These are phyloP conservation scores for Tragelaphus buxtoni DNA, from an alignment of 2,113 vertebrate species.

Conservation along the genomic window DNA sequence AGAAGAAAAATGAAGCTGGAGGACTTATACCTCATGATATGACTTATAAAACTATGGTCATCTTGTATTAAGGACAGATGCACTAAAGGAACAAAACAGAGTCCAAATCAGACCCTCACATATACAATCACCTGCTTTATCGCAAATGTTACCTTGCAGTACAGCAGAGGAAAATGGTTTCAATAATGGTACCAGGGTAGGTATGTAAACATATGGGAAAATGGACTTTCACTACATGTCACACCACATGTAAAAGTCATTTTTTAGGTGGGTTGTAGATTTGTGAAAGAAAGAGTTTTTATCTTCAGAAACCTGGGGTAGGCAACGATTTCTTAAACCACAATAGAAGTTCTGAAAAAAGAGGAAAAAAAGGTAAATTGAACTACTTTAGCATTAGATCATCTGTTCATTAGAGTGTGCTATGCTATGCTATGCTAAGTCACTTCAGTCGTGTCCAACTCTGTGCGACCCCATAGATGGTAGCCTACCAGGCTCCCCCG, in stretches of 20 bases:
- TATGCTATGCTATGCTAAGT: too few species aligned
- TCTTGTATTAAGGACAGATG: not conserved
- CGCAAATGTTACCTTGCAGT: not conserved
- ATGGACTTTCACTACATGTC: not conserved
- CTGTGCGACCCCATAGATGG: too few species aligned
- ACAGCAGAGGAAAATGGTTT: not conserved
- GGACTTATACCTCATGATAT: too few species aligned
- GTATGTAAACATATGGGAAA: not conserved
- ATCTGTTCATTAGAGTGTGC: not conserved
- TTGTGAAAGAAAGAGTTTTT: not conserved
- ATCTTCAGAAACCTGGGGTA: not conserved
- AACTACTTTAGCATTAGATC: not conserved
- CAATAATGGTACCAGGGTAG: not conserved
- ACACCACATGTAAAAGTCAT: not conserved
- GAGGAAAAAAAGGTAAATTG: not conserved
- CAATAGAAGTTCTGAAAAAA: not conserved
- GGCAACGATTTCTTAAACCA: not conserved
- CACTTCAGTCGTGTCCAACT: too few species aligned
- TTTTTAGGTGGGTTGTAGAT: not conserved
- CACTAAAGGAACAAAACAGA: not conserved
- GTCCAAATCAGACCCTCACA: not conserved
- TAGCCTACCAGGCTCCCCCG: too few species aligned
- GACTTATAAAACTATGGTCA: not conserved
- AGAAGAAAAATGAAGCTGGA: not conserved
- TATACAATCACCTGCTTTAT: not conserved